Evolutionary conservation across 2,113 vertebrate genomes (phyloP), one percentile per base, ranked within the genome.

Genomic region (Anolis carolinensis): DNA sequence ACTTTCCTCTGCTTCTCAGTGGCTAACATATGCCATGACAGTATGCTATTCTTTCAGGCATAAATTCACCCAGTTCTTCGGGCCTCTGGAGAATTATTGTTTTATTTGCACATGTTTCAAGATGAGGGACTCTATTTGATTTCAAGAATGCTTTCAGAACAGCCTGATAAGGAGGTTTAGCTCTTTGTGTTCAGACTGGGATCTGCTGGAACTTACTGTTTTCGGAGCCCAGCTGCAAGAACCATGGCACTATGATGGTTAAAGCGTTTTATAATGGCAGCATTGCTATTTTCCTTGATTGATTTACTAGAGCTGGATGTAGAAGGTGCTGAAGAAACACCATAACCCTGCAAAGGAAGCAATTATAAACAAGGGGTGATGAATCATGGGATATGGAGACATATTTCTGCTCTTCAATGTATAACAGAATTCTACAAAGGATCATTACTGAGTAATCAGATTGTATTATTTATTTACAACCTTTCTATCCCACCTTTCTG

Each of bases 221-320:
- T 98, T 91, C 97, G 97, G 90, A 98, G 97, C 73, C 98, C 98
- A 79, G 99, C 98, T 89, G 98, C 98, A 92, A 99, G 96, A 90
- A 99, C 98, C 99, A 99, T 99, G 95, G 98, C 98, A 95, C 98
- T 99, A 86, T 99, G 99, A 95, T 99, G 98, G 95, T 99, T 99
- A 96, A 99, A 99, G 78, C 99, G 97, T 93, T 98, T 99, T 91
- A 99, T 99, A 89, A 99, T 99, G 94, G 98, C 98, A 78, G 97
- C 97, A 67, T 99, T 99, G 93, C 98, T 99, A 90, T 96, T 99
- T 89, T 99, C 98, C 91, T 98, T 98, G 81, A 98, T 95, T 0
- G 97, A 97, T 92, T 97, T 98, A 63, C 95, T 95, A 23, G 95
- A 91, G 81, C 94, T 97, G 75, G 97, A 98, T 76, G 98, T 97